Conservation (phyloP, 1,140 invertebrate genomes). For the Diachasmimorpha longicaudata region DNA sequence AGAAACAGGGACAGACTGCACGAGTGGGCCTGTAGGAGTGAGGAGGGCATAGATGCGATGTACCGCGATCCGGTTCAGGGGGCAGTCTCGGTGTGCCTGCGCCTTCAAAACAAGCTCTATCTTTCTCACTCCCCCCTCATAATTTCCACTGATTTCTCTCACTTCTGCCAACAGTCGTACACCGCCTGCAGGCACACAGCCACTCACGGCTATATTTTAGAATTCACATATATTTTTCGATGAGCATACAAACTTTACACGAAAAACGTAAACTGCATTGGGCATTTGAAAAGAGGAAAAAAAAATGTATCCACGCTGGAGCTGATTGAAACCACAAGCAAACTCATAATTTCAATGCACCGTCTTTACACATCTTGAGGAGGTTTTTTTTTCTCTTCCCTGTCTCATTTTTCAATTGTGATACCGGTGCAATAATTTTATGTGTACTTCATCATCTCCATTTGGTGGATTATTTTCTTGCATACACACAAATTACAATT, state of each 20-base stretch:
- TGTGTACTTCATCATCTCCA: background rate
- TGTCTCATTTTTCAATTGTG: background rate
- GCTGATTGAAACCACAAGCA: background rate
- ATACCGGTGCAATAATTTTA: background rate
- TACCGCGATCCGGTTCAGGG: constrained; percentile 55
- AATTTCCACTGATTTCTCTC: background rate
- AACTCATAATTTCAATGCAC: background rate
- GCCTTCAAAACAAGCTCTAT: constrained; percentile 45
- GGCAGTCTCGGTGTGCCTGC: constrained; percentile 42
- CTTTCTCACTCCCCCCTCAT: background rate
- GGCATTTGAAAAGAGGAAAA: background rate
- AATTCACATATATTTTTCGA: background rate
- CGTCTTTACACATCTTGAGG: background rate
- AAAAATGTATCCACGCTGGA: background rate
- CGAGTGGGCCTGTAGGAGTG: constrained; percentile 26
- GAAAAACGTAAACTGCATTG: background rate
- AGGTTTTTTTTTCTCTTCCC: background rate
- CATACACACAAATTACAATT: background rate
- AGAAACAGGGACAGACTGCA: constrained; percentile 14
- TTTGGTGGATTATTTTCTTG: background rate
- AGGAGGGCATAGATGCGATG: constrained; percentile 32
- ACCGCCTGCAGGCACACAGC: background rate
- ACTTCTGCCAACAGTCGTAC: background rate
- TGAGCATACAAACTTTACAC: background rate
- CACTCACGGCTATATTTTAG: background rate